phyloP scores from a whole-genome alignment of 2,113 vertebrate species.

The Bolborhynchus lineola region DNA sequence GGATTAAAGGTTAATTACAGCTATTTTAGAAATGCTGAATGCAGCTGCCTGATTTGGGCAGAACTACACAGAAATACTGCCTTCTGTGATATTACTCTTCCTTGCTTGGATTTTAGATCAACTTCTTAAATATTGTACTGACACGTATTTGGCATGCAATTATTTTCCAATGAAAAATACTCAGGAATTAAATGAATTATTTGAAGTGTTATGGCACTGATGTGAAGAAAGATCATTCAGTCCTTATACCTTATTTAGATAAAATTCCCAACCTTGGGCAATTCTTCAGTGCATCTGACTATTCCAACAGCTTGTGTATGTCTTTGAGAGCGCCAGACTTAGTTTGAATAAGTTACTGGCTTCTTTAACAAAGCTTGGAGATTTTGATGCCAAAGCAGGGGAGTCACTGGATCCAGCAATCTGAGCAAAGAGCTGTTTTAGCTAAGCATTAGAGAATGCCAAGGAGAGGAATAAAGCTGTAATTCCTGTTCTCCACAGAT shows the following conservation, averaged over 20 bases:
- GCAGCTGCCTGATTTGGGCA: constrained; percentile 45
- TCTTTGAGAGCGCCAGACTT: not conserved
- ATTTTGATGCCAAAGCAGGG: not conserved
- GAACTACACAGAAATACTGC: constrained; percentile 30
- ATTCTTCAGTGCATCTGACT: not conserved
- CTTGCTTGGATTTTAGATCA: constrained; percentile 28
- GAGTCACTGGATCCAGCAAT: not conserved
- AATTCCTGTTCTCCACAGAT: not conserved
- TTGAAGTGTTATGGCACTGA: not conserved
- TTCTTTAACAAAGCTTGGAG: not conserved
- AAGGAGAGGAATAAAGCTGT: not conserved
- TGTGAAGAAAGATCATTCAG: not conserved
- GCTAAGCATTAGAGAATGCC: not conserved
- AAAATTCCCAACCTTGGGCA: not conserved
- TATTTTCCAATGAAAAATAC: not conserved
- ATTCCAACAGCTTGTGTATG: not conserved
- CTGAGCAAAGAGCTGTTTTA: not conserved
- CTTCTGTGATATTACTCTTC: constrained; percentile 28
- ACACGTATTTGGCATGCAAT: not conserved
- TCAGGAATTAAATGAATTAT: not conserved
- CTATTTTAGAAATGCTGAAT: constrained; percentile 45
- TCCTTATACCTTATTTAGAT: not conserved
- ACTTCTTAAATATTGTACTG: not conserved
- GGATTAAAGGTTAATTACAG: constrained; percentile 59
- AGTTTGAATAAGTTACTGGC: not conserved